Base-by-base conservation (phyloP, 2,113 vertebrate species). In the Taxidea taxus region DNA sequence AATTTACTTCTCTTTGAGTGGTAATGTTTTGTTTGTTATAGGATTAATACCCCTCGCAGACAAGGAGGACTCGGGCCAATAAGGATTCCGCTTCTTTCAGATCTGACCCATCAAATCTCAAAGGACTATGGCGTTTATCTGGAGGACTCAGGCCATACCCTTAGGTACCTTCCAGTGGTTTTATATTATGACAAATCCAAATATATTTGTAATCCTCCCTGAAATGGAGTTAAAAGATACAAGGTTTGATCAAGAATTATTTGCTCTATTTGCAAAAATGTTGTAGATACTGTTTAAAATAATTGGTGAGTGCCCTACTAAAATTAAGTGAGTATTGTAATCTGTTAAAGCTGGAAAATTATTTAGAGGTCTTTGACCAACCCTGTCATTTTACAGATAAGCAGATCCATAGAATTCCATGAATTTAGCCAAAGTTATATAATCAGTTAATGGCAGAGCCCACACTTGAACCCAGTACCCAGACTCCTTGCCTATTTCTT, bases 121-220 rank as follows among this genome's bases (percentile, higher is more conserved):
- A 99, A 99, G 98, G 99, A 99, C 98, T 99, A 99, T 0, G 99
- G 99, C 1, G 99, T 99, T 29, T 99, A 99, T 95, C 98, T 99
- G 91, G 99, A 99, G 98, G 99, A 99, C 97, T 99, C 99, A 97
- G 99, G 99, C 47, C 99, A 99, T 93, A 99, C 99, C 51, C 99
- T 99, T 75, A 99, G 99, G 99, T 99, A 98, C 66, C 96, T 91
- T 91, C 88, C n/a, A 20, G 21, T 91, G 31, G n/a, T 90, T 90
- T 96, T 84, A 88, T 66, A 62, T 96, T 91, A 91, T 77, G 86
- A 78, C 77, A 95, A 93, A 82, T 89, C 15, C 51, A 96, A 91
- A 56, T 83, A 78, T 72, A 89, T 91, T 89, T 95, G 21, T 91
- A 91, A 81, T 89, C 83, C 39, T 97, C 37, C 68, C 92, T 90